A percentile compares a stretch with the other conserved stretches of the same genome.
These are phyloP conservation scores for Seira sanloemensis DNA, from an alignment of 2,888 invertebrate species.

Conservation along the genomic window DNA sequence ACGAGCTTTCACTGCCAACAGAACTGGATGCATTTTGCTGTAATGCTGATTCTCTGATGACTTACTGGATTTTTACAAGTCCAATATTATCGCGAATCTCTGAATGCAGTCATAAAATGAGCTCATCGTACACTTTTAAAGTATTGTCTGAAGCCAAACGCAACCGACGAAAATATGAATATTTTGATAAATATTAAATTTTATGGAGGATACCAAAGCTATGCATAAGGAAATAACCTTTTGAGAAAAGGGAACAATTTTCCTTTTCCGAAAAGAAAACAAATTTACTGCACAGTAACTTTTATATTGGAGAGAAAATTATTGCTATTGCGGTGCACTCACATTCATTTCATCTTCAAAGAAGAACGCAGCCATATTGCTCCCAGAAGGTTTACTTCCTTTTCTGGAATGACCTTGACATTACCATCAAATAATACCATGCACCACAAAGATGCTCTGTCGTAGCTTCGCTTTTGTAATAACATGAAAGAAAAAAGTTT, in stretches of 20 bases:
- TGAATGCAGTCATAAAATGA: neutral
- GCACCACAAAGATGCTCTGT: constrained; percentile 8
- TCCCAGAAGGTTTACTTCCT: neutral
- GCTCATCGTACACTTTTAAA: too few species aligned
- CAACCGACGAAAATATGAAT: too few species aligned
- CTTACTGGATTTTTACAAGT: constrained; percentile 7
- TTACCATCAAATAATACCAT: too few species aligned
- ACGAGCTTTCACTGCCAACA: too few species aligned
- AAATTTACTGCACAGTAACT: too few species aligned
- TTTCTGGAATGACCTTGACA: constrained; percentile 27
- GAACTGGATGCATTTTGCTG: too few species aligned
- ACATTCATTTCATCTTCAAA: neutral
- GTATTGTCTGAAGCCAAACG: too few species aligned
- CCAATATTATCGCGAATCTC: constrained; percentile 1
- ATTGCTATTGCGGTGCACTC: too few species aligned
- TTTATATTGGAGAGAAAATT: too few species aligned
- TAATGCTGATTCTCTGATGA: too few species aligned
- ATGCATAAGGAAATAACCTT: neutral
- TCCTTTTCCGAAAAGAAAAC: neutral
- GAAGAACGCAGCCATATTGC: constrained; percentile 4
- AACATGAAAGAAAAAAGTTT: constrained; percentile 15
- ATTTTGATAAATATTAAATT: constrained; percentile 6
- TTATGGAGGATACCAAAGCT: neutral
- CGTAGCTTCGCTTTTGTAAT: neutral
- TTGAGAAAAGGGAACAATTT: neutral